Base-by-base conservation (phyloP, 2,113 vertebrate genomes). In the Morone chrysops region DNA sequence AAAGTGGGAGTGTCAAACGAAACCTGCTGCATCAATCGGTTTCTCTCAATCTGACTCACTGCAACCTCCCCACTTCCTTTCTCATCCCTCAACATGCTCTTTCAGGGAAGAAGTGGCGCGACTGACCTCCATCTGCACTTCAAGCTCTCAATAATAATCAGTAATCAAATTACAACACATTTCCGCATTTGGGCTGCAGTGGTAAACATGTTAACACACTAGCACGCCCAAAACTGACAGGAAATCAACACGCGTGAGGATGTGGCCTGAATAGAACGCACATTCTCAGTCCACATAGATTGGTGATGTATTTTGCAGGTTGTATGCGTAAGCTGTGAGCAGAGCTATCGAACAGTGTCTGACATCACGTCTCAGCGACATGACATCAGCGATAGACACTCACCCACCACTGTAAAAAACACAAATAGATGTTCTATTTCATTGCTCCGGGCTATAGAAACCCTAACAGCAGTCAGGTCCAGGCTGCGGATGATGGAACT, bases 121-220 rank as follows among this genome's bases (percentile, higher is more conserved):
- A 62, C 57, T 78, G 83, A 89, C 87, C 88, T 87, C 88, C 38
- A 80, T 43, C 43, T 81, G 63, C 76, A 84, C 84, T 70, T 90
- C 78, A 74, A 31, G 66, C 82, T 83, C 78, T 40, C 48, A n/a
- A n/a, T n/a, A n/a, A n/a, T n/a, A n/a, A n/a, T n/a, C n/a, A n/a
- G n/a, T n/a, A 90, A 75, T 82, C 53, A 56, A 85, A 87, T 88
- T 76, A 82, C 45, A 38, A 20, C n/a, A 75, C 83, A 87, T 81
- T 31, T 45, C 82, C 70, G 48, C 65, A 69, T 47, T 53, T 41
- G 48, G 56, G 62, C 51, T 63, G 75, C 68, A 40, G 70, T 2
- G 10, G n/a, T 54, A 81, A 59, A 70, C 18, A 31, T 47, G 17
- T 61, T 67, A 78, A 70, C 56, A 60, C 67, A 16, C 16, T 41